Conservation (phyloP, 2,113 vertebrate species). For the Dipodomys spectabilis region DNA sequence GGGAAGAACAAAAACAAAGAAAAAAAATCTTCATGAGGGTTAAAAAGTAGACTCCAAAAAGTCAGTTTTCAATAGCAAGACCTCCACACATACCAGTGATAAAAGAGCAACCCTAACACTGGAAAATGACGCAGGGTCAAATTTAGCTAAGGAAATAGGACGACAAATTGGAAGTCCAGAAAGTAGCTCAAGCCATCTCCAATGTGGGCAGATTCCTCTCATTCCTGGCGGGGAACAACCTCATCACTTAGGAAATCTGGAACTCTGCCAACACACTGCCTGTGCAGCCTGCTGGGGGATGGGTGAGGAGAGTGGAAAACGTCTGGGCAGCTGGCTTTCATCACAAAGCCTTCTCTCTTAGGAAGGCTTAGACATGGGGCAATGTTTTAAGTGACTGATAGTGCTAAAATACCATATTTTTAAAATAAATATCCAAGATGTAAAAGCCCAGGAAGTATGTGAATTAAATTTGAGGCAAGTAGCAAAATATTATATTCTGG, state of each 20-base stretch:
- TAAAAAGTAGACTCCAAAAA: neutral
- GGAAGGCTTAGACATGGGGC: slow-evolving; percentile 65
- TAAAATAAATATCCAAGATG: slow-evolving; percentile 27
- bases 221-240: slow-evolving; percentile 79
- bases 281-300: slow-evolving; percentile 72
- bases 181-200: slow-evolving; percentile 65
- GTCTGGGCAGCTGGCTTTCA: slow-evolving; percentile 80
- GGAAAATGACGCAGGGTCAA: slow-evolving; percentile 13
- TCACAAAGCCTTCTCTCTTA: slow-evolving; percentile 74
- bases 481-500: neutral
- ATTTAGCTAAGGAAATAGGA: slow-evolving; percentile 6
- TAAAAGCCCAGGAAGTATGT: slow-evolving; percentile 2
- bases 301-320: slow-evolving; percentile 49
- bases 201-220: slow-evolving; percentile 79
- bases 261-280: slow-evolving; percentile 64
- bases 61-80: neutral
- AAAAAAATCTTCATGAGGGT: neutral
- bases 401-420: slow-evolving; percentile 45
- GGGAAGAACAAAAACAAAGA: neutral
- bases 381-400: slow-evolving; percentile 54
- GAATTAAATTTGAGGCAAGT: neutral
- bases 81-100: neutral
- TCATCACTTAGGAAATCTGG: slow-evolving; percentile 79
- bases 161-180: neutral
- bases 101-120: neutral